Base-by-base conservation (phyloP, 2,113 vertebrate genomes). In the Lepisosteus oculatus region DNA sequence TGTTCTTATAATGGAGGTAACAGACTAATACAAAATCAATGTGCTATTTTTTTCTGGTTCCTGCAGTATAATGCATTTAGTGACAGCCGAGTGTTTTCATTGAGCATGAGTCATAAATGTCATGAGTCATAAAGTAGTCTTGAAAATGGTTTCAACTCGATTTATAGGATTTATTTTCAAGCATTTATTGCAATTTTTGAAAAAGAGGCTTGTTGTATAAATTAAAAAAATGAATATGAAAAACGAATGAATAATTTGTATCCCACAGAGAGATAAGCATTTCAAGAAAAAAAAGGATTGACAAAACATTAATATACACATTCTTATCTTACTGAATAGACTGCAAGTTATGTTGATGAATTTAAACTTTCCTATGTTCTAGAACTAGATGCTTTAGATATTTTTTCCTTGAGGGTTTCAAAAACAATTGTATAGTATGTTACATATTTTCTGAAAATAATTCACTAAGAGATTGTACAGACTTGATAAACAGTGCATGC, bases 81-180 rank as follows among this genome's bases (percentile, higher is more conserved):
- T 15, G 62, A 65, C 62, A 65, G 62, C 17, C 42, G 62, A 65
- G 42, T 65, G 62, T 65, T 59, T 59, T 59, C 57, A 59, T 59
- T 59, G 57, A 59, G 57, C 57, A 43, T 65, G 62, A 65, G 62
- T 65, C 62, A 65, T 65, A 42, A 65, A 65, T 59, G 62, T 65
- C 17, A 65, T 65, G 62, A 43, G 62, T 65, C 62, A 65, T 65
- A 65, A 65, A 65, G 17, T 11, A 65, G 29, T 65, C 62, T 65
- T 29, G 29, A n/a, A 65, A 65, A 7, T 41, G 62, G 17, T 11
- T 65, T 65, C 29, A 65, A 65, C 9, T 43, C 62, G 42, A 42
- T n/a, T 65, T 41, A 65, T 65, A 11, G 17, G 62, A 65, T 65
- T 64, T 3, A n/a, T 6, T 29, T 12, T 29, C 4, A 65, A 65